Conservation (phyloP, 2,113 vertebrate genomes). For the Pteronura brasiliensis region DNA sequence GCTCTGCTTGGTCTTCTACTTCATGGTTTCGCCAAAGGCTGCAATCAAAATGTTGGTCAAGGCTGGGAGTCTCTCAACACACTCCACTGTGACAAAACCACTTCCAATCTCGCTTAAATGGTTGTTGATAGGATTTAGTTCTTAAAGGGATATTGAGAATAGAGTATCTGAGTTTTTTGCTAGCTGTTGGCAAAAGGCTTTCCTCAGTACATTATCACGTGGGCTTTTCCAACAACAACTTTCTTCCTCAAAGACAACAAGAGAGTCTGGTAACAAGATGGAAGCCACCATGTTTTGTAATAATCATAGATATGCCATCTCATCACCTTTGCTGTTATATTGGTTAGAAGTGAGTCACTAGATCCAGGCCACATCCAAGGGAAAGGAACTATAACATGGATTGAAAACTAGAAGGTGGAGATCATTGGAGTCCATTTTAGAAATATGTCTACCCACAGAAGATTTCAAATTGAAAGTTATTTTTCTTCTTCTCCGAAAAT, state of each 20-base stretch:
- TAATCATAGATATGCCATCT: neutral
- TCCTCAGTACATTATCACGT: neutral
- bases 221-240: neutral
- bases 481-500: neutral
- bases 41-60: neutral
- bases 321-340: neutral
- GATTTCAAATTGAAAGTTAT: neutral
- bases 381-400: neutral
- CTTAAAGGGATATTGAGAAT: neutral
- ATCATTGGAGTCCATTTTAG: neutral
- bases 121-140: neutral
- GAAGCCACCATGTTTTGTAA: neutral
- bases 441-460: neutral
- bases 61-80: neutral
- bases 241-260: neutral
- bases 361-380: neutral
- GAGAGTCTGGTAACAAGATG: neutral
- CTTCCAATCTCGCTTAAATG: neutral
- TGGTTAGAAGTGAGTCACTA: neutral
- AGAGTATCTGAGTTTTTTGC: neutral
- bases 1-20: neutral
- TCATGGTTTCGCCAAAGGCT: neutral
- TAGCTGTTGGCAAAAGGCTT: neutral
- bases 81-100: fast-evolving
- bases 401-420: neutral